Base-by-base conservation (phyloP, 2,797 vertebrate genomes). In the Aphelocoma californica region DNA sequence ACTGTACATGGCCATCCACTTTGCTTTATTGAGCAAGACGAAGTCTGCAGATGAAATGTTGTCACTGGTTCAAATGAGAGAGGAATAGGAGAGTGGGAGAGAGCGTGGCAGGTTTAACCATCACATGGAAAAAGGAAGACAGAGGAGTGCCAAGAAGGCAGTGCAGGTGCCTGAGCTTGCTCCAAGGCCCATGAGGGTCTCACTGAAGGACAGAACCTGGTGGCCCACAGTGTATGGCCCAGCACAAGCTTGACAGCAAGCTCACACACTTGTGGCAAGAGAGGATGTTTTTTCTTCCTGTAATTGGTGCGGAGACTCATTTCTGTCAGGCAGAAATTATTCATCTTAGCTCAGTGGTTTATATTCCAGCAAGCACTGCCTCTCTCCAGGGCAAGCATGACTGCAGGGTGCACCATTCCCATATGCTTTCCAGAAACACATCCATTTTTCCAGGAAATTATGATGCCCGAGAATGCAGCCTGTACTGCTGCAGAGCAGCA, bases 141-240 rank as follows among this genome's bases (percentile, higher is more conserved):
- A 44, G 10, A 60, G 15, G 29, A 10, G 7, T 69, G 28, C 45
- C 38, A 19, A 25, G 57, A 42, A 45, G 19, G 47, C 7, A 21
- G 29, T 3, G 26, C 48, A 79, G 36, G 34, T 62, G 12, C 31
- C 54, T 71, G 62, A 67, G 31, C 34, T 78, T 54, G 9, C n/a
- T 65, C 28, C 31, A 29, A 61, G 40, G n/a, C 38, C 42, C 31
- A 6, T 0, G 0, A 69, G 90, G 38, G 14, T 81, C 54, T 50
- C 32, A 7, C 29, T 16, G 42, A 34, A 74, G 45, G 7, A 4
- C n/a, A 70, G 56, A 8, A 71, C 13, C 25, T 48, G 64, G 42
- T 36, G 32, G 32, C 40, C 32, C 5, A 4, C 1, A 4, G 18
- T 0, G 0, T 11, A 8, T 0, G 0, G 13, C 31, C 36, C 70